These are phyloP conservation scores for Mystacides longicornis DNA, from an alignment of 2,888 invertebrate genomes.

Conservation along the genomic window DNA sequence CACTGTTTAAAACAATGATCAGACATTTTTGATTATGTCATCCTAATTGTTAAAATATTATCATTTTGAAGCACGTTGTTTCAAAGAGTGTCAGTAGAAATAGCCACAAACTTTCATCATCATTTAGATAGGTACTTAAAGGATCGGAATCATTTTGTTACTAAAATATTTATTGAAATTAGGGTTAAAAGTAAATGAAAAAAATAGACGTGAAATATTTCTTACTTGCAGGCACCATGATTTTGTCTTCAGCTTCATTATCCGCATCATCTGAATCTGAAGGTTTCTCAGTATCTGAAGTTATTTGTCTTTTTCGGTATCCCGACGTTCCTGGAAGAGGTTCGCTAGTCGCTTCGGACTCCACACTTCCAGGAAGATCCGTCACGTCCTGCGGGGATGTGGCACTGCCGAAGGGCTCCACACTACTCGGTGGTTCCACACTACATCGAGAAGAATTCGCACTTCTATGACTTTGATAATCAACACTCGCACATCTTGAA, in stretches of 20 bases:
- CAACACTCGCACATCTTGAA: not conserved
- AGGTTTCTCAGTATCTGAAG: not conserved
- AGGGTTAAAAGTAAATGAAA: not conserved
- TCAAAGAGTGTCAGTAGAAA: too few relatives aligned
- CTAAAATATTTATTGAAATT: not conserved
- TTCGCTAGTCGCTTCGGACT: not conserved
- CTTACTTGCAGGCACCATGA: constrained; percentile 50
- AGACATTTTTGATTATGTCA: too few relatives aligned
- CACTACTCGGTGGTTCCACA: constrained; percentile 28
- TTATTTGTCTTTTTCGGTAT: not conserved
- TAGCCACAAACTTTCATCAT: too few relatives aligned
- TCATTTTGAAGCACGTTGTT: too few relatives aligned
- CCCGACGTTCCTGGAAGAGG: constrained; percentile 23
- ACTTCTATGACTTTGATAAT: constrained; percentile 2
- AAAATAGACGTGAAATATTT: not conserved
- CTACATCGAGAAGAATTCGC: constrained; percentile 38
- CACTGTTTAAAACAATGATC: too few relatives aligned
- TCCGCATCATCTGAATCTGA: constrained; percentile 8
- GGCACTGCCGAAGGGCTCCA: constrained; percentile 27
- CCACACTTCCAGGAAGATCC: not conserved
- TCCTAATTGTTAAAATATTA: too few relatives aligned
- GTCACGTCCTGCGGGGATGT: constrained; percentile 30
- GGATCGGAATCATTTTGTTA: too few relatives aligned
- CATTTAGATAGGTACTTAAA: too few relatives aligned
- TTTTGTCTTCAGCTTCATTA: constrained; percentile 29